Evolutionary conservation across 2,888 invertebrate genomes (phyloP).

Genomic region (Eurytoma californica): DNA sequence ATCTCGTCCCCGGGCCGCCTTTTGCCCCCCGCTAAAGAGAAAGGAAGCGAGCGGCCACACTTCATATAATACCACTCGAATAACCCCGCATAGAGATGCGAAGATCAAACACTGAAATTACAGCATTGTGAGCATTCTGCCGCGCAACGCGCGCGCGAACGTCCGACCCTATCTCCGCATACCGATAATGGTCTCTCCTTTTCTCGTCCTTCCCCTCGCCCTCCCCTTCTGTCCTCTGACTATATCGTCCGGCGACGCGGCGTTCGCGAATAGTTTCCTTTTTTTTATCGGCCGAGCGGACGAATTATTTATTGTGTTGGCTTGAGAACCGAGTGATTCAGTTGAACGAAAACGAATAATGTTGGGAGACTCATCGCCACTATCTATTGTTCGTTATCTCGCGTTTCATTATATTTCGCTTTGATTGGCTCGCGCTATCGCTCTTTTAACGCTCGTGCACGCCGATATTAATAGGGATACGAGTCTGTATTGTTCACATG

Average conservation of each 20-base stretch:
- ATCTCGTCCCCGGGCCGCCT: slow-evolving; percentile 15
- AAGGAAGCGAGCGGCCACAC: slow-evolving; percentile 50
- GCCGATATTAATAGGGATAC: slow-evolving; percentile 8
- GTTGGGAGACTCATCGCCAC: slow-evolving; percentile 51
- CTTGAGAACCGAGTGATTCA: slow-evolving; percentile 36
- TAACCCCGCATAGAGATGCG: slow-evolving; percentile 68
- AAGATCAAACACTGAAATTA: slow-evolving; percentile 74
- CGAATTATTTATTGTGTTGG: slow-evolving; percentile 30
- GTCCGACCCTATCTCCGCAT: not conserved
- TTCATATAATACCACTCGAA: slow-evolving; percentile 67
- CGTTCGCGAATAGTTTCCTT: slow-evolving; percentile 12
- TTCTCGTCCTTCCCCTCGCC: slow-evolving; percentile 20
- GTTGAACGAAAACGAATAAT: slow-evolving; percentile 30
- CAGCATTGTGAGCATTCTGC: slow-evolving; percentile 73
- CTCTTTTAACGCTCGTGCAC: slow-evolving; percentile 42
- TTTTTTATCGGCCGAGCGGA: not conserved
- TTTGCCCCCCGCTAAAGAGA: not conserved
- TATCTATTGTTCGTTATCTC: slow-evolving; percentile 53
- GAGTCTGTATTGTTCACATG: slow-evolving; percentile 38
- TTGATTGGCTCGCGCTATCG: slow-evolving; percentile 55
- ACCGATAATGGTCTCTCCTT: slow-evolving; percentile 22
- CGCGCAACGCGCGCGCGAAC: slow-evolving; percentile 8
- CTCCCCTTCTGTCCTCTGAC: not conserved
- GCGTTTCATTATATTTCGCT: slow-evolving; percentile 54
- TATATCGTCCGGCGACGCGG: not conserved